These are phyloP conservation scores for Conus ventricosus DNA, from an alignment of 1,140 invertebrate species.

Conservation along the genomic window DNA sequence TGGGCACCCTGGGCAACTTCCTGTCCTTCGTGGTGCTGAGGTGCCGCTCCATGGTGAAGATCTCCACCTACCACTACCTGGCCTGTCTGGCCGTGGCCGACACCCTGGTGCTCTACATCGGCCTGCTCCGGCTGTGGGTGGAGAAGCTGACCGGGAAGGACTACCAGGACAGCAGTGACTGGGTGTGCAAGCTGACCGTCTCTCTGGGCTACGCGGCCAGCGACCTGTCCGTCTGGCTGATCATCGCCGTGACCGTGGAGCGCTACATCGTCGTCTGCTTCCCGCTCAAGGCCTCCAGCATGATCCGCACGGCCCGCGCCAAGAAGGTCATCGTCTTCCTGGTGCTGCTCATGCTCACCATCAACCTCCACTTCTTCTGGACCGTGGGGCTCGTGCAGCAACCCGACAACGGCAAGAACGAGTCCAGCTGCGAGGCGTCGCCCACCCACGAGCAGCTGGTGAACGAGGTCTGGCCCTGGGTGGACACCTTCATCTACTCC, in stretches of 20 bases:
- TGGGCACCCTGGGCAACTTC: constrained; percentile 66
- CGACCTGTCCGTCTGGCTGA: constrained; percentile 73
- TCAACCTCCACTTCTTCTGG: constrained; percentile 70
- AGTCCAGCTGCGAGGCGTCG: constrained; percentile 43
- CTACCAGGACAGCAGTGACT: constrained; percentile 53
- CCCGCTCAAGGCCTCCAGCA: constrained; percentile 63
- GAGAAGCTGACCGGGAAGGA: constrained; percentile 56
- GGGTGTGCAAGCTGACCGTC: constrained; percentile 65
- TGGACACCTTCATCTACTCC: constrained; percentile 68
- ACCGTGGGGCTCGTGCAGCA: constrained; percentile 55
- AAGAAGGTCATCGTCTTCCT: constrained; percentile 55
- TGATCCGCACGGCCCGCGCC: constrained; percentile 66
- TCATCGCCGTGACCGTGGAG: constrained; percentile 73
- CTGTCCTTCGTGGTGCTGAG: constrained; percentile 66
- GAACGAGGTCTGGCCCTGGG: constrained; percentile 55
- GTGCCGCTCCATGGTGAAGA: constrained; percentile 61
- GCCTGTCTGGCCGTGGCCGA: constrained; percentile 69
- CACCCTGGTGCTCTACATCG: constrained; percentile 68
- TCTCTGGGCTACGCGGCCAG: constrained; percentile 65
- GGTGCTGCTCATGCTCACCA: constrained; percentile 48
- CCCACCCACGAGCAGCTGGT: constrained; percentile 39
- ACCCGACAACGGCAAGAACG: constrained; percentile 28
- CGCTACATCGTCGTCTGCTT: constrained; percentile 71
- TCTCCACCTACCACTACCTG: constrained; percentile 70
- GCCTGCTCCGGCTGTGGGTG: constrained; percentile 69